These are phyloP conservation scores for Drosophila burlai DNA, from an alignment of 1,140 invertebrate genomes.

Conservation along the genomic window DNA sequence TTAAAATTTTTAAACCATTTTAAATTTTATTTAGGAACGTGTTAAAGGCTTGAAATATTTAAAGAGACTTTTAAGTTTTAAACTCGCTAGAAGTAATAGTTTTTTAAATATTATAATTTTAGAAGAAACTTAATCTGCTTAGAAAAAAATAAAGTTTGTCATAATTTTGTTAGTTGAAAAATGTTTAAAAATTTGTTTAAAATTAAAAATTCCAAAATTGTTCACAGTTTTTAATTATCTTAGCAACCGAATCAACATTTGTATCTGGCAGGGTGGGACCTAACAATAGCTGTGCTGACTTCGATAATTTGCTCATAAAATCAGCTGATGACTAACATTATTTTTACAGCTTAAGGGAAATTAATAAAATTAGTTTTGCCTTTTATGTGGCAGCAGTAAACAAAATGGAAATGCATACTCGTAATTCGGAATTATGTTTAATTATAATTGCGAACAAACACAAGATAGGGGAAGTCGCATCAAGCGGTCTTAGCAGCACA, in stretches of 20 bases:
- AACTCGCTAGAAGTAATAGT: background rate
- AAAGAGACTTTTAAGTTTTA: background rate
- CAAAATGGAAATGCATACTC: constrained; percentile 18
- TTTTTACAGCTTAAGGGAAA: constrained; percentile 48
- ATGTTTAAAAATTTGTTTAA: background rate
- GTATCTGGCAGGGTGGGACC: background rate
- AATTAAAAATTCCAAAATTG: too few species aligned
- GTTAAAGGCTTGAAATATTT: background rate
- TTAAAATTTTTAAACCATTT: background rate
- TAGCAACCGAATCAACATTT: background rate
- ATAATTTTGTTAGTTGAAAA: background rate
- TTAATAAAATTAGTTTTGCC: constrained; percentile 27
- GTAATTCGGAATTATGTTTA: constrained; percentile 47
- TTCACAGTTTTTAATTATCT: background rate
- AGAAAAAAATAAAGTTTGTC: background rate
- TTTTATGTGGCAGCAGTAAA: constrained; percentile 3
- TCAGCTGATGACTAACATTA: constrained; percentile 44
- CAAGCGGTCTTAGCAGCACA: constrained; percentile 12
- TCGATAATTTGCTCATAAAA: constrained; percentile 12
- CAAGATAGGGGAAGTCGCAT: constrained; percentile 32
- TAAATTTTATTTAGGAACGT: background rate
- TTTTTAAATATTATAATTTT: background rate
- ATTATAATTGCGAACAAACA: constrained; percentile 54
- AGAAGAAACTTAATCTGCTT: too few species aligned
- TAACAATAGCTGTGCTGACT: constrained; percentile 9